Evolutionary conservation across 2,888 invertebrate species (phyloP).

Genomic region (Alsophila aescularia): DNA sequence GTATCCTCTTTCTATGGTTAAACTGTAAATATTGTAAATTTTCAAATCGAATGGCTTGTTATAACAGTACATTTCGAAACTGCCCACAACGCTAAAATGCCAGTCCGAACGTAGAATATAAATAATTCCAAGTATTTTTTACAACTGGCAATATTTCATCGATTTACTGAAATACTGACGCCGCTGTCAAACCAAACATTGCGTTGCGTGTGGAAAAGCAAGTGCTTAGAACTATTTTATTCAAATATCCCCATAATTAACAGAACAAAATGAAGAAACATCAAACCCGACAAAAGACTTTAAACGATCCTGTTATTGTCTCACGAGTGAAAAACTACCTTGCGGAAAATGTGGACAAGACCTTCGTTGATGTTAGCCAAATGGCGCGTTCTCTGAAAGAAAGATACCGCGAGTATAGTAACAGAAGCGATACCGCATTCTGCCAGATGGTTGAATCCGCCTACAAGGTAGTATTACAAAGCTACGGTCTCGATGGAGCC

Average conservation of each 20-base stretch:
- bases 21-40: no score
- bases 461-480: conserved; percentile 89
- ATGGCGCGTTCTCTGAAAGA: conserved; percentile 92
- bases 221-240: conserved; percentile 33
- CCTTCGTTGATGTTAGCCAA: conserved; percentile 91
- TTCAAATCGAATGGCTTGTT: no score
- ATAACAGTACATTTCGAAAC: no score
- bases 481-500: conserved; percentile 86
- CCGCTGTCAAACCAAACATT: conserved; percentile 58
- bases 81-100: no score
- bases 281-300: conserved; percentile 74
- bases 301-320: conserved; percentile 84
- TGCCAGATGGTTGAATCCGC: conserved; percentile 90
- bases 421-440: conserved; percentile 92
- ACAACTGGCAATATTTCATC: conserved; percentile 60
- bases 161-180: conserved; percentile 70
- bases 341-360: conserved; percentile 91
- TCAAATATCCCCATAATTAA: conserved; percentile 12
- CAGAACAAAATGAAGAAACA: conserved; percentile 76
- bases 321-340: conserved; percentile 89
- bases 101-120: no score
- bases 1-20: no score
- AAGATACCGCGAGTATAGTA: conserved; percentile 89
- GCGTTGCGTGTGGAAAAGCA: conserved; percentile 52
- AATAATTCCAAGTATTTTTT: conserved; percentile 32